Base-by-base conservation (phyloP, 2,113 vertebrate species). In the Suncus etruscus region DNA sequence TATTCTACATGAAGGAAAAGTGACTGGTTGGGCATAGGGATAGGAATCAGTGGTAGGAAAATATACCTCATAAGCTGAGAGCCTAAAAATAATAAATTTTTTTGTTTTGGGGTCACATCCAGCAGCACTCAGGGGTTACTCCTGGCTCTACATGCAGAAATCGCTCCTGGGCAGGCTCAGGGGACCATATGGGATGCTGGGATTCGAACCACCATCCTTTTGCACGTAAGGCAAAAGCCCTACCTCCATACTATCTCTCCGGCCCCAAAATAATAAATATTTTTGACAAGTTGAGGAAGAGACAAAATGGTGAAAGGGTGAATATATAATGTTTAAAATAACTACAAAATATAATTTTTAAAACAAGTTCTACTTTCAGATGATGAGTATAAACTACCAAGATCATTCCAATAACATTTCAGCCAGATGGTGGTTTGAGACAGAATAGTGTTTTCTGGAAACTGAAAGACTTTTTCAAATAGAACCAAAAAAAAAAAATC, bases 391-490 rank as follows among this genome's bases (percentile, higher is more conserved):
- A 25, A 93, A 14, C 27, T 27, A 66, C 58, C 15, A 51, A 72
- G 39, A 54, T 80, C 54, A 86, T 61, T 69, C 14, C n/a, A 68
- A 20, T 54, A 80, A 63, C 47, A n/a, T 75, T 70, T 39, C 15
- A 54, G 69, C 16, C 48, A 90, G 16, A 8, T 29, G 65, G 47
- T 50, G 11, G 31, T 75, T 89, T n/a, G 27, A 85, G 65, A 32
- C 39, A 83, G 65, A 81, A 29, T 58, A 90, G 90, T 75, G 83
- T 96, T 87, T 82, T 39, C 70, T 54, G 29, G 3, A 73, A 45
- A 73, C 18, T 45, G 2, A 22, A 73, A 73, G 39, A 39, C 18
- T 81, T 48, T 75, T 90, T 25, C 31, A 77, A 86, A 58, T 39
- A 65, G 54, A 89, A 79, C 24, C 74, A 76, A 12, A 31, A 31